These are phyloP conservation scores for Drosophila basisetae DNA, from an alignment of 2,888 invertebrate genomes.

Conservation along the genomic window DNA sequence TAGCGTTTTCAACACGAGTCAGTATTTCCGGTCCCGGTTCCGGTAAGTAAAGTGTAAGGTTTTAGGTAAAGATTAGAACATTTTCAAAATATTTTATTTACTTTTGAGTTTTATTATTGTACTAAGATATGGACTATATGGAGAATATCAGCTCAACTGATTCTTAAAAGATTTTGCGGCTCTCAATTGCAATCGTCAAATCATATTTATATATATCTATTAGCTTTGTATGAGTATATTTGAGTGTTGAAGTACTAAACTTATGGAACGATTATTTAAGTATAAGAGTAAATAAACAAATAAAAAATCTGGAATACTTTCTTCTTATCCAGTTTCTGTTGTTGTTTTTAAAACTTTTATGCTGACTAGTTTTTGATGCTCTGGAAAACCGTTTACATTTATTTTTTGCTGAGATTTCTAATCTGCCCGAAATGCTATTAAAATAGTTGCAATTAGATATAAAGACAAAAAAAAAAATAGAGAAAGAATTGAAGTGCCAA, in stretches of 20 bases:
- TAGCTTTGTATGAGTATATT: neutral
- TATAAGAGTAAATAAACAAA: neutral
- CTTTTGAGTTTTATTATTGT: neutral
- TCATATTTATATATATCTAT: neutral
- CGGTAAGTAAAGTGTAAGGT: neutral
- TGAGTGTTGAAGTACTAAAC: neutral
- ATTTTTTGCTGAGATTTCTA: neutral
- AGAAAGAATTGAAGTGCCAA: conserved; percentile 8
- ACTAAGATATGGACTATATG: neutral
- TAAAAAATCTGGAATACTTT: neutral
- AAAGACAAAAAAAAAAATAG: too few relatives aligned
- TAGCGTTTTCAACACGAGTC: neutral
- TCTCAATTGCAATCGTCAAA: neutral
- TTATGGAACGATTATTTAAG: neutral
- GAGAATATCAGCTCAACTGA: neutral
- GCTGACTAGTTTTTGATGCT: conserved; percentile 28
- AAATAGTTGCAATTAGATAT: conserved; percentile 11
- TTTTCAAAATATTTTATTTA: neutral
- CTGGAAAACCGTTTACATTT: conserved; percentile 11
- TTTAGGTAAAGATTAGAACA: neutral
- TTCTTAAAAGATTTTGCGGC: neutral
- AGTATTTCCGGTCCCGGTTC: neutral
- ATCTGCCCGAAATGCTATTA: conserved; percentile 27
- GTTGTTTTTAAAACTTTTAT: conserved; percentile 7
- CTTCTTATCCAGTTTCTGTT: neutral